Evolutionary conservation across 1,140 invertebrate genomes (phyloP).

Genomic region (roundworm (Caenorhabditis elegans)): DNA sequence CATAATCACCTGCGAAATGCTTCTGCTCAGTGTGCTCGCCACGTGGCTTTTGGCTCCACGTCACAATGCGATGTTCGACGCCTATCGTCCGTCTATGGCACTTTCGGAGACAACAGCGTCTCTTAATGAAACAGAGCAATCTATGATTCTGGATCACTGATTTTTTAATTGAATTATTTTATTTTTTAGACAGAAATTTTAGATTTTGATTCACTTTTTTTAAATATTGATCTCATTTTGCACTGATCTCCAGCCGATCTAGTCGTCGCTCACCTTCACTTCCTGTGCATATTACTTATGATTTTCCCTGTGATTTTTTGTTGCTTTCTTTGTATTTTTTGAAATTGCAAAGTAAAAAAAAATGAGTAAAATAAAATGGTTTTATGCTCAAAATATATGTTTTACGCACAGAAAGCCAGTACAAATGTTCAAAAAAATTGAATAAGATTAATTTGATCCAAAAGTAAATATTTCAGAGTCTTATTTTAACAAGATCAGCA

Average conservation of each 20-base stretch:
- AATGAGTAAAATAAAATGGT: no score
- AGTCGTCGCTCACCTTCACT: not conserved
- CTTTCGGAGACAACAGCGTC: not conserved
- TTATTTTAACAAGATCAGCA: not conserved
- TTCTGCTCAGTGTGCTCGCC: slow-evolving; percentile 46
- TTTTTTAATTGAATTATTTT: no score
- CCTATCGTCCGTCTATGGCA: not conserved
- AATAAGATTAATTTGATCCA: not conserved
- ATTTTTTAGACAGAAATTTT: not conserved
- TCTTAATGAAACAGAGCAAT: not conserved
- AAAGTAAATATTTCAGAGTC: not conserved
- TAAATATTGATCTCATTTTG: no score
- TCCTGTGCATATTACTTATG: slow-evolving; percentile 13
- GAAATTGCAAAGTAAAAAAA: not conserved
- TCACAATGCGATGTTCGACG: slow-evolving; percentile 9
- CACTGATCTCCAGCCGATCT: not conserved
- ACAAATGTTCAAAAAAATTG: no score
- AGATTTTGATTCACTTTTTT: not conserved
- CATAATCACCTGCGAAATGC: slow-evolving; percentile 50
- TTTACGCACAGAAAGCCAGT: no score
- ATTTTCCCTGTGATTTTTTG: not conserved
- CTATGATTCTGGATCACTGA: not conserved
- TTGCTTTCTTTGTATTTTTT: not conserved
- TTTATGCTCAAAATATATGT: no score
- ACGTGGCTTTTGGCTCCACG: slow-evolving; percentile 40